Conservation (phyloP, 2,797 vertebrate genomes). For the Apogon talboti region DNA sequence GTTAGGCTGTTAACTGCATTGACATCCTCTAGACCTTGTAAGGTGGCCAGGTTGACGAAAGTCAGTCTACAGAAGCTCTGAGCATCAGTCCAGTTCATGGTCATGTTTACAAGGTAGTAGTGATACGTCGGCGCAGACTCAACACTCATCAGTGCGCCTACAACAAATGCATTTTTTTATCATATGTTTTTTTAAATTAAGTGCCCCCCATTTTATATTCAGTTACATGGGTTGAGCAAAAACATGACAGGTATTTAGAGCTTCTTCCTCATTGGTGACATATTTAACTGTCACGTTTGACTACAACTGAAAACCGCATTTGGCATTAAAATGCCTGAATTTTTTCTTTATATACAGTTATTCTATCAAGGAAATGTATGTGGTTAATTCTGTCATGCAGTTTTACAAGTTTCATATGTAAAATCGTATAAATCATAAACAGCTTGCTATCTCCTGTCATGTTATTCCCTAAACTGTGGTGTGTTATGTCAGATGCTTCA, state of each 20-base stretch:
- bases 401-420: no score
- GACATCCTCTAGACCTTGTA: conserved; percentile 30
- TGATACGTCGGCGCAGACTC: conserved; percentile 24
- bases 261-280: conserved; percentile 3
- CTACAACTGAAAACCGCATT: background rate
- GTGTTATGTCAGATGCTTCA: background rate
- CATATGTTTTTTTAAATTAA: background rate
- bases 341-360: no score
- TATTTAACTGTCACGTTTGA: background rate
- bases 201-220: no score
- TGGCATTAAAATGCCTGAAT: no score
- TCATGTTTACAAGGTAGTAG: conserved; percentile 33
- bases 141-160: conserved; percentile 36
- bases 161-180: conserved; percentile 15
- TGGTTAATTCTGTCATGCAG: no score
- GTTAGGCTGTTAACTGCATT: background rate
- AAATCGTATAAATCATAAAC: no score
- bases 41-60: conserved; percentile 55
- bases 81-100: conserved; percentile 44
- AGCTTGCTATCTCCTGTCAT: no score
- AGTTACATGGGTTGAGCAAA: background rate
- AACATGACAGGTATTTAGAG: background rate
- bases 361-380: no score
- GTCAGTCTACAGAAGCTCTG: conserved; percentile 45
- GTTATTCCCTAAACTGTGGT: no score